Base-by-base conservation (phyloP, 1,140 invertebrate genomes). In the Saxidomus purpurata region DNA sequence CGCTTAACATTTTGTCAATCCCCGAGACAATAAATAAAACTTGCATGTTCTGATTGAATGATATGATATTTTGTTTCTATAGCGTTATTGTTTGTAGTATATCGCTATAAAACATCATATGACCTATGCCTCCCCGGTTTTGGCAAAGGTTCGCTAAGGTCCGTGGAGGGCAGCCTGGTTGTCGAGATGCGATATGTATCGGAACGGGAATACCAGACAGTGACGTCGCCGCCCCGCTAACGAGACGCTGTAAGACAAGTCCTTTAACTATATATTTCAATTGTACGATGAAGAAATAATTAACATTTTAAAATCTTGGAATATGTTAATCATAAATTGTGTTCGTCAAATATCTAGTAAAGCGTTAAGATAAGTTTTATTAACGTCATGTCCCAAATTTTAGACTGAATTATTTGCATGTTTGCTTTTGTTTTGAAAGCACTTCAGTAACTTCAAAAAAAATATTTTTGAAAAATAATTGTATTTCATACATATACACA, bases 121-220 rank as follows among this genome's bases (percentile, higher is more conserved):
- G 34, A 38, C 67, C 67, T 71, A 38, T 71, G 67, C 36, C 34
- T 40, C 67, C 38, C 8, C 1, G 67, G 76, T 47, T 28, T 52
- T 79, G 76, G 76, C 76, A 79, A 79, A 22, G 43, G 43, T 79
- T 55, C 28, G 13, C 43, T 52, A 34, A 43, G 34, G 76, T 79
- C 76, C 28, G 15, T 17, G 55, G 25, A 49, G 49, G 76, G 28
- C 49, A 55, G 76, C 19, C 28, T 52, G 3, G 47, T 55, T 59
- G 76, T 36, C 49, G 47, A 8, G 40, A 38, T 55, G 22, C 34
- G 76, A 79, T 79, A 19, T 36, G 8, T 17, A 71, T 38, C 67
- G 15, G 17, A 43, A 4, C 34, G 22, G 67, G 15, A 15, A 38
- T 38, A n/a, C 4, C 11, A 71, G 67, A 71, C 31, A 71, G 22